Evolutionary conservation across 2,888 invertebrate genomes (phyloP).

Genomic region (Neoaliturus tenellus): DNA sequence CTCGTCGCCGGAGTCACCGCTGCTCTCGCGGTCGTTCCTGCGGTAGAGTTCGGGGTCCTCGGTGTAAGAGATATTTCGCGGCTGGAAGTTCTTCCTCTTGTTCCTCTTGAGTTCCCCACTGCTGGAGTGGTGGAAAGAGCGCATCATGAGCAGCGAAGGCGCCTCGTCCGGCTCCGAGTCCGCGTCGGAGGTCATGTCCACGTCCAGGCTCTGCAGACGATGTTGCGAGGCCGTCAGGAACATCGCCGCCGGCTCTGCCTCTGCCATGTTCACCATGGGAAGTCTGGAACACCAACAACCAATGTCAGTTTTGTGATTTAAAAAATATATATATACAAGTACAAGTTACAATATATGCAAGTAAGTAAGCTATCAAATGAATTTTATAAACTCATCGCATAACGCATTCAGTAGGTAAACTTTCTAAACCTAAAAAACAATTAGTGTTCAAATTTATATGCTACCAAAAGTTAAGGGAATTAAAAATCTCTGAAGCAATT

Average conservation of each 20-base stretch:
- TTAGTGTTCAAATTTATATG: too few relatives aligned
- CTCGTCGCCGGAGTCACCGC: constrained; percentile 63
- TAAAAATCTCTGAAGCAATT: too few relatives aligned
- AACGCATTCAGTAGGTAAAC: too few relatives aligned
- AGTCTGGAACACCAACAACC: constrained; percentile 30
- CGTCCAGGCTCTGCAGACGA: constrained; percentile 73
- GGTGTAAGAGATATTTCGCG: constrained; percentile 79
- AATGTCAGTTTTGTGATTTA: too few relatives aligned
- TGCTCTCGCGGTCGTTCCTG: constrained; percentile 64
- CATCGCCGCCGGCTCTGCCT: constrained; percentile 75
- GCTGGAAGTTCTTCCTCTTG: constrained; percentile 87
- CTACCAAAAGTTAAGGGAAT: too few relatives aligned
- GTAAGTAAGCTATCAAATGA: too few relatives aligned
- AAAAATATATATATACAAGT: too few relatives aligned
- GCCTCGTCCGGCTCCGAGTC: constrained; percentile 74
- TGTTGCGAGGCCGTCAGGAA: constrained; percentile 77
- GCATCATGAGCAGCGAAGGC: constrained; percentile 64
- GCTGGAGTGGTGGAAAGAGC: constrained; percentile 64
- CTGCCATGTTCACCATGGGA: constrained; percentile 70
- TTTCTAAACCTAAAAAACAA: too few relatives aligned
- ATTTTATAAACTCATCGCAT: too few relatives aligned
- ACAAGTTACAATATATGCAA: too few relatives aligned
- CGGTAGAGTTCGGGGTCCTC: constrained; percentile 61
- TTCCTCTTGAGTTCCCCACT: constrained; percentile 80
- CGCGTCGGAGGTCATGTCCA: constrained; percentile 75